Evolutionary conservation across 2,888 invertebrate genomes (phyloP).

Genomic region (Ditula angustiorana): DNA sequence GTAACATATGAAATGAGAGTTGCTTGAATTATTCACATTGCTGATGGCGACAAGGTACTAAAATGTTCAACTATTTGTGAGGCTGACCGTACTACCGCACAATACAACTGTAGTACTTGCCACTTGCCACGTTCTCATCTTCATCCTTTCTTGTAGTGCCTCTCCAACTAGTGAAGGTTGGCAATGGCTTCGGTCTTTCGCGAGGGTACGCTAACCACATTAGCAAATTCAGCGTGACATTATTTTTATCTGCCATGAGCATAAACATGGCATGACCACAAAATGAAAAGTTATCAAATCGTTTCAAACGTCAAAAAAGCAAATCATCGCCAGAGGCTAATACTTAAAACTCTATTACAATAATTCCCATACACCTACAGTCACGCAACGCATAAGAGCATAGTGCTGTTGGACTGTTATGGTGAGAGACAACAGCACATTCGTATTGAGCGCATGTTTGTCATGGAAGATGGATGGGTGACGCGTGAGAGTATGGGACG

Average conservation of each 20-base stretch:
- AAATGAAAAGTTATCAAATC: not conserved
- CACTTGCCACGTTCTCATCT: no score
- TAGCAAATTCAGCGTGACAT: not conserved
- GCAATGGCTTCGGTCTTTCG: no score
- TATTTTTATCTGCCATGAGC: not conserved
- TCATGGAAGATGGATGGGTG: conserved; percentile 60
- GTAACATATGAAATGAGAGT: no score
- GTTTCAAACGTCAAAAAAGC: not conserved
- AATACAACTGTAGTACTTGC: no score
- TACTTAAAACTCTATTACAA: conserved; percentile 22
- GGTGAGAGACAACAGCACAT: conserved; percentile 44
- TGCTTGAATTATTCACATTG: no score
- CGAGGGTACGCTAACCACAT: no score
- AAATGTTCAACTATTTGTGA: no score
- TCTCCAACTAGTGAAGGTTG: no score
- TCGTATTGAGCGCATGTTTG: conserved; percentile 61
- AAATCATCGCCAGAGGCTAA: conserved; percentile 9
- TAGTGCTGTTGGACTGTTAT: conserved; percentile 10
- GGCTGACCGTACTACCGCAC: no score
- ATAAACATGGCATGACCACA: not conserved
- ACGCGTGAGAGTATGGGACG: conserved; percentile 75
- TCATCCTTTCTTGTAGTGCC: no score
- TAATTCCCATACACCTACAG: conserved; percentile 4
- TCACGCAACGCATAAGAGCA: conserved; percentile 22
- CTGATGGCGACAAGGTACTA: no score